Evolutionary conservation across 2,113 vertebrate genomes (phyloP), one percentile per base, ranked within the genome.

Genomic region (Craseonycteris thonglongyai): DNA sequence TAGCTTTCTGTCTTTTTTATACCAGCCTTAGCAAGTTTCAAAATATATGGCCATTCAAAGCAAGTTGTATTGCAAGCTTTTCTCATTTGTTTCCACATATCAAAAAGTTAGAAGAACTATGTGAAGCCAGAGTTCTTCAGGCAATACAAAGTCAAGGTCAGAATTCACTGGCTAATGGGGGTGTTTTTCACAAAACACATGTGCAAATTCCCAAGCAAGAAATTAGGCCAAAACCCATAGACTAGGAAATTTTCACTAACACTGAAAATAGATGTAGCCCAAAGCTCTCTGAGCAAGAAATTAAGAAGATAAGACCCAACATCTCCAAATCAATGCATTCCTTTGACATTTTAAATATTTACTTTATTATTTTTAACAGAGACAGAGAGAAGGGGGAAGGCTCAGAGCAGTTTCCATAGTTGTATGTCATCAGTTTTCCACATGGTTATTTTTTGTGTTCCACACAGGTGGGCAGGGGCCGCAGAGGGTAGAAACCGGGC

Each of bases 1-100:
- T 96, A 96, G 95, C 87, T 95, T 97, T 83, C 92, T 95, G 49
- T 92, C 98, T 97, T 74, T 95, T 98, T 97, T 97, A 95, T 76
- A 95, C 68, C 80, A 94, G 92, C 68, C 93, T 95, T 94, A 84
- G 38, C 95, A 96, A 97, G 86, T 95, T 96, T 95, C 92, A 93
- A 83, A 97, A 96, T 93, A 58, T 79, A 95, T 63, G 86, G 47
- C 58, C 72, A 89, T 82, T 87, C 91, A 96, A 97, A 91, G 83
- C 33, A 97, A 89, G 89, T 72, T 69, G 91, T 97, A 85, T 35
- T 59, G 68, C 83, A 96, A 93, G 89, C 49, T 95, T 94, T 85
- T 81, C 91, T 96, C 95, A 87, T 96, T 97, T 97, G 90, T 95
- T 96, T 95, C 79, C 91, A 92, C 96, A 93, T 96, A 95, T 92